Base-by-base conservation (phyloP, 2,113 vertebrate species). In the Ameiurus melas region DNA sequence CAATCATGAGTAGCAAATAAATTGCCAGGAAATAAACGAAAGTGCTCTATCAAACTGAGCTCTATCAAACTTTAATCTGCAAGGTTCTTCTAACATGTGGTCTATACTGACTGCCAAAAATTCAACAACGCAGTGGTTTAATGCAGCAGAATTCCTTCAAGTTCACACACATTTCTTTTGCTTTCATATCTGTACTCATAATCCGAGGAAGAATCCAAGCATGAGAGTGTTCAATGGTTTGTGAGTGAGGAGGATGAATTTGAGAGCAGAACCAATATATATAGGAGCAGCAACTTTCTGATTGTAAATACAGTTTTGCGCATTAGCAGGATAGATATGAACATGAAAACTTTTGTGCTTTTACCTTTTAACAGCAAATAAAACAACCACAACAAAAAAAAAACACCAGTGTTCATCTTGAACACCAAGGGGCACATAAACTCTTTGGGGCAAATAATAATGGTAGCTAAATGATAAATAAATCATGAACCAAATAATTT, bases 1-100 rank as follows among this genome's bases (percentile, higher is more conserved):
- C 68, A 64, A 79, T 85, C 39, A 58, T 68, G 58, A 84, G 68
- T 51, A 79, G 58, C 71, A 79, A 66, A 75, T 84, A 58, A 88
- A 88, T 84, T 30, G 86, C n/a, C 57, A 66, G 58, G 57, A 84
- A 79, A 62, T 77, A 84, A 85, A 79, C 25, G 20, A 14, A 78
- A 68, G 30, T 55, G 58, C 58, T 68, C n/a, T 33, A 53, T 88
- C 68, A 88, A 43, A 84, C 10, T 60, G 39, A 60, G 3, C 16
- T 51, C 47, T 51, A 51, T 51, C 47, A 27, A 75, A 30, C 8
- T 58, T 58, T 81, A 58, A 22, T 9, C 53, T 33, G 55, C 55
- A 36, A 82, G 30, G n/a, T 30, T 80, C 80, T 36, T 82, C 55
- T 22, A 25, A 25, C 16, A 30, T 80, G n/a, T 57, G n/a, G 27